Evolutionary conservation across 2,888 invertebrate species (phyloP), one percentile per base, ranked within the genome.

Genomic region (Caenorhabditis sinica): DNA sequence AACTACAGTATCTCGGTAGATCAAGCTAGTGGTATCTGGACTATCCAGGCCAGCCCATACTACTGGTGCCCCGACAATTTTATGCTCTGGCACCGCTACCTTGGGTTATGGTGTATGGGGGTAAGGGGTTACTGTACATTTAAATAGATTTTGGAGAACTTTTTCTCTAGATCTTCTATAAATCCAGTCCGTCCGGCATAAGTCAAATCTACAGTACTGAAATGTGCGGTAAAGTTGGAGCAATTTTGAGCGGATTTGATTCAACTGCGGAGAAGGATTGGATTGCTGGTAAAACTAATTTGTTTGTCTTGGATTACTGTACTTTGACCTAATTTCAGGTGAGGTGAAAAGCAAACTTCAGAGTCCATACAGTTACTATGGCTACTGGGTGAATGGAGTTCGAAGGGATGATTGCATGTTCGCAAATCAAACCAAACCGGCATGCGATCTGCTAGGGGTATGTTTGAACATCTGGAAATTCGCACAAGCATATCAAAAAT

Each of bases 101-200:
- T 36, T 2, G 73, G 73, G 8, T 8, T 49, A 15, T 73, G 73
- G 73, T 73, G 73, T n/a, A 73, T 73, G 11, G 60, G 60, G 13
- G 72, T 72, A 20, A 23, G 68, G 28, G 5, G 3, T 1, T 6
- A n/a, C 17, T 53, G 1, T 8, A 23, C 17, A 11, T 17, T 58
- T 8, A 13, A 40, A 1, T 49, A 45, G 45, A 15, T 61, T 8
- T 20, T 36, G 11, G 11, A 28, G 4, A n/a, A 33, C 2, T 20
- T n/a, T n/a, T n/a, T 8, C 2, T 49, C 13, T 40, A 40, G 40
- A 2, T 25, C 30, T 58, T 40, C 40, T 40, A 11, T 1, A 51
- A 51, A 61, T n/a, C 8, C 1, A 3, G 33, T 25, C 58, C n/a
- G 3, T 11, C 2, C 11, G 61, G 9, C 20, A 61, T 20, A 13